Conservation (phyloP, 2,113 vertebrate genomes). For the mouse (Mus musculus) region GRCm39 chr16:56000501-56001000, state of each 20-base stretch:
- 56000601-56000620: conserved; percentile 28
- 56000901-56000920: conserved; percentile 70
- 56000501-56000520: neutral
- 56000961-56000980: neutral
- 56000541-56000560: neutral
- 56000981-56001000: neutral
- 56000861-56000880: conserved; percentile 68
- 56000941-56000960: conserved; percentile 83
- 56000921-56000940: conserved; percentile 78
- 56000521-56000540: conserved; percentile 23
- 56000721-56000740: neutral
- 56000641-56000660: conserved; percentile 45
- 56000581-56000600: neutral
- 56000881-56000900: conserved; percentile 77
- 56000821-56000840: conserved; percentile 52
- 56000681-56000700: neutral
- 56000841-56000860: conserved; percentile 7
- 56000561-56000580: neutral
- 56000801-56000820: conserved; percentile 24
- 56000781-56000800: conserved; percentile 43
- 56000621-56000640: neutral
- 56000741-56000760: conserved; percentile 29
- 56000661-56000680: neutral
- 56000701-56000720: conserved; percentile 39
- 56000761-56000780: conserved; percentile 44